Percentiles rank a stretch among this genome's conserved stretches.
Evolutionary conservation across 2,888 invertebrate species (phyloP).

Genomic region (Chrysotoxum bicinctum): DNA sequence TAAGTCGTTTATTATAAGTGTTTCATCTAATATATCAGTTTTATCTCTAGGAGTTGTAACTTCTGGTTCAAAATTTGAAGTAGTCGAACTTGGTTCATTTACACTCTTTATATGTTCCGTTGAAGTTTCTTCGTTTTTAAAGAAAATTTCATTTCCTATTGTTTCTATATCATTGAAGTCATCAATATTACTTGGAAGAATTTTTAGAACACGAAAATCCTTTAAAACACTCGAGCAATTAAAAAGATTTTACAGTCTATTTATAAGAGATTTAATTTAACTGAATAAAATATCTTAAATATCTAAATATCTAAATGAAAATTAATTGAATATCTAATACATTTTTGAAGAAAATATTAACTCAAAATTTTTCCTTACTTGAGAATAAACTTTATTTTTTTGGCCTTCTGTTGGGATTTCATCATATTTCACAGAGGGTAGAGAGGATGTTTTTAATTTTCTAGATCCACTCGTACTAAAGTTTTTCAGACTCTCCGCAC

Average conservation of each 20-base stretch:
- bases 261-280: too few species aligned
- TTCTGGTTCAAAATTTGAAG: slow-evolving; percentile 19
- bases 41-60: slow-evolving; percentile 1
- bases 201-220: slow-evolving; percentile 76
- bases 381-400: slow-evolving; percentile 74
- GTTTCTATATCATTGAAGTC: slow-evolving; percentile 74
- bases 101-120: slow-evolving; percentile 15
- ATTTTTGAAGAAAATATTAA: too few species aligned
- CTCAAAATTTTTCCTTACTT: slow-evolving; percentile 73
- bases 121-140: slow-evolving; percentile 73
- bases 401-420: slow-evolving; percentile 39
- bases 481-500: slow-evolving; percentile 38
- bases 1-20: not conserved
- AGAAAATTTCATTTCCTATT: slow-evolving; percentile 75
- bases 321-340: too few species aligned
- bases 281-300: too few species aligned
- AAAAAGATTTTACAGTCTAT: too few species aligned
- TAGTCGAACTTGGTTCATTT: slow-evolving; percentile 23
- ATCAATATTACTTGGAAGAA: slow-evolving; percentile 75
- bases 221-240: too few species aligned
- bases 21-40: slow-evolving; percentile 12
- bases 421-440: slow-evolving; percentile 34
- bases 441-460: slow-evolving; percentile 53
- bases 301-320: too few species aligned
- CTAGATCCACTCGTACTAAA: slow-evolving; percentile 15